phyloP scores from a whole-genome alignment of 92 coral and sea anemone species.

The Parazoanthus atlanticus region DNA sequence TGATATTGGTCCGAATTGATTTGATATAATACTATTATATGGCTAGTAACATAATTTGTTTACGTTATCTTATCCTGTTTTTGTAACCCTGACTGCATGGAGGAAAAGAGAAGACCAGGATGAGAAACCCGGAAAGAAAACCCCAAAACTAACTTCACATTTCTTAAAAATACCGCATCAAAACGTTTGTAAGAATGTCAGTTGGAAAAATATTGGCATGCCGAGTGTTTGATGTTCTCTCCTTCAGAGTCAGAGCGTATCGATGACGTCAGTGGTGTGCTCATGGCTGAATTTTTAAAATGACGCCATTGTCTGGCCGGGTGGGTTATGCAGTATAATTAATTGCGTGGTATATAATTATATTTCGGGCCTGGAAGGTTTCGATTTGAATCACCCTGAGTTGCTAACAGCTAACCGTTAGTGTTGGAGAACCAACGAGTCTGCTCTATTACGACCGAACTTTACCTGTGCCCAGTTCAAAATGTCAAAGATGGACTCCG shows the following conservation, averaged over 20 bases:
- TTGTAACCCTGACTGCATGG: neutral
- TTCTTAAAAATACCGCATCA: no score
- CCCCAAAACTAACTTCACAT: neutral
- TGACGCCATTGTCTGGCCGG: slow-evolving; percentile 18
- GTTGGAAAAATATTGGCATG: neutral
- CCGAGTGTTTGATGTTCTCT: neutral
- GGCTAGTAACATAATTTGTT: neutral
- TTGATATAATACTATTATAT: neutral
- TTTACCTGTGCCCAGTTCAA: neutral
- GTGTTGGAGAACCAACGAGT: neutral
- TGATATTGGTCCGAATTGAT: slow-evolving; percentile 19
- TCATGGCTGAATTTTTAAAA: neutral
- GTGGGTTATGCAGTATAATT: neutral
- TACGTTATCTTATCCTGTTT: neutral
- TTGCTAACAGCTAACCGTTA: neutral
- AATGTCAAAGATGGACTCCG: slow-evolving; percentile 14
- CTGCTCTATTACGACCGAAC: neutral
- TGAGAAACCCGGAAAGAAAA: no score
- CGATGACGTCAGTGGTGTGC: neutral
- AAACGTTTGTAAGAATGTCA: no score
- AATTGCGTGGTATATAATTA: neutral
- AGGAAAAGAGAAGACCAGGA: neutral
- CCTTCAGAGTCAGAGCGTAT: neutral
- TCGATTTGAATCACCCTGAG: neutral
- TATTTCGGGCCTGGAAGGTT: neutral